phyloP scores from a whole-genome alignment of 2,797 vertebrate genomes.

The Pseudochirops corinnae region DNA sequence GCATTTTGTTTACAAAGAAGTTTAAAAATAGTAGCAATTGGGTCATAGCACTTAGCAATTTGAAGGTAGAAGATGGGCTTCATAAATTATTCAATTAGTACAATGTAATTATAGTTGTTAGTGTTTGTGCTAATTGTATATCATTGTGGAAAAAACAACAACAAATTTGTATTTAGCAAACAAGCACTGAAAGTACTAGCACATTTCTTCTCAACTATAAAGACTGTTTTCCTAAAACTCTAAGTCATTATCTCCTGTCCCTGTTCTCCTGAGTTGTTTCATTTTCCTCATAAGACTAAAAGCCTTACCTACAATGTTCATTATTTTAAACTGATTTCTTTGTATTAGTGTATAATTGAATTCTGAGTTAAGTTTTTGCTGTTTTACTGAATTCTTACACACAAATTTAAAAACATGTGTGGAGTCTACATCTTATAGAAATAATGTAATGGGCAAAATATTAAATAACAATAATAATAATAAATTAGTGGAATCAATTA shows the following conservation, averaged over 20 bases:
- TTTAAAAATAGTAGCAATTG: background rate
- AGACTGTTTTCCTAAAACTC: background rate
- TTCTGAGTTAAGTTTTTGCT: conserved; percentile 21
- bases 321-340: background rate
- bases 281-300: background rate
- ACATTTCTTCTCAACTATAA: conserved; percentile 11
- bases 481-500: conserved; percentile 2
- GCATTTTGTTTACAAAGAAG: background rate
- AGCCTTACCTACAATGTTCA: background rate
- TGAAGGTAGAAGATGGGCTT: conserved; percentile 32
- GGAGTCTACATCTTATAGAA: conserved; percentile 7
- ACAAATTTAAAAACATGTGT: background rate
- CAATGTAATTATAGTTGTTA: conserved; percentile 32
- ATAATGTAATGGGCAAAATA: background rate
- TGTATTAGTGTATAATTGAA: background rate
- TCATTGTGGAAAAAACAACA: background rate
- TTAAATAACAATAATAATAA: no score
- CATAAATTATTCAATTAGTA: conserved; percentile 36
- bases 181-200: background rate
- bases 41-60: conserved; percentile 35
- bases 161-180: background rate
- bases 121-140: conserved; percentile 7
- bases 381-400: conserved; percentile 4
- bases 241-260: background rate
- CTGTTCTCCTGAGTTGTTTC: background rate